These are phyloP conservation scores for Rhinogobius similis DNA, from an alignment of 2,113 vertebrate species.

Conservation along the genomic window DNA sequence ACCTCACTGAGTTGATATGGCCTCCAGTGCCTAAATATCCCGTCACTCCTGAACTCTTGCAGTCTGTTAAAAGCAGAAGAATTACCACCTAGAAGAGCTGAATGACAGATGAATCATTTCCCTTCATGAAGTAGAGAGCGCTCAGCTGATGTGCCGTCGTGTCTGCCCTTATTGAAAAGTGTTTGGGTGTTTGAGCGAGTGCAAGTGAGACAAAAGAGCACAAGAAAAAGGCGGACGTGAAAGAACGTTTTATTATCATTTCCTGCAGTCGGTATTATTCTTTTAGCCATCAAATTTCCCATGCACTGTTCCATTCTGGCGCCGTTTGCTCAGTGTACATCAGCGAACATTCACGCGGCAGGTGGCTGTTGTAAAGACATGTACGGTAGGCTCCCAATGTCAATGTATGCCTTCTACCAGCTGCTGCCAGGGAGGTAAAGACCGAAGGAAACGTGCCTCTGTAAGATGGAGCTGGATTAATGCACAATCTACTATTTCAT, in stretches of 20 bases:
- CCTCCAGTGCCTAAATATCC: not conserved
- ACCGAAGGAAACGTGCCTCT: constrained; percentile 3
- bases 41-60: not conserved
- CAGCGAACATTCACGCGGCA: constrained; percentile 19
- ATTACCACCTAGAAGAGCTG: constrained; percentile 64
- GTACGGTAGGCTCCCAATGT: not conserved
- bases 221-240: constrained; percentile 19
- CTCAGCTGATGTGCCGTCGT: constrained; percentile 64
- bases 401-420: not conserved
- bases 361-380: constrained; percentile 15
- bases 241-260: not conserved
- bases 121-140: constrained; percentile 64
- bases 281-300: constrained; percentile 19
- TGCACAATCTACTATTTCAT: constrained; percentile 18
- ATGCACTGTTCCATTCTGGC: not conserved
- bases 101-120: constrained; percentile 70
- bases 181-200: constrained; percentile 41
- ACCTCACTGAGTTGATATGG: no score
- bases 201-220: constrained; percentile 30
- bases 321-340: constrained; percentile 16
- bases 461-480: constrained; percentile 28
- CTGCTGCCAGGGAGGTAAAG: constrained; percentile 21
- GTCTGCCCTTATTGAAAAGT: constrained; percentile 52
- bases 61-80: constrained; percentile 55
- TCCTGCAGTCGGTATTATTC: constrained; percentile 8